These are phyloP conservation scores for Euplexia lucipara DNA, from an alignment of 2,888 invertebrate species.

Conservation along the genomic window DNA sequence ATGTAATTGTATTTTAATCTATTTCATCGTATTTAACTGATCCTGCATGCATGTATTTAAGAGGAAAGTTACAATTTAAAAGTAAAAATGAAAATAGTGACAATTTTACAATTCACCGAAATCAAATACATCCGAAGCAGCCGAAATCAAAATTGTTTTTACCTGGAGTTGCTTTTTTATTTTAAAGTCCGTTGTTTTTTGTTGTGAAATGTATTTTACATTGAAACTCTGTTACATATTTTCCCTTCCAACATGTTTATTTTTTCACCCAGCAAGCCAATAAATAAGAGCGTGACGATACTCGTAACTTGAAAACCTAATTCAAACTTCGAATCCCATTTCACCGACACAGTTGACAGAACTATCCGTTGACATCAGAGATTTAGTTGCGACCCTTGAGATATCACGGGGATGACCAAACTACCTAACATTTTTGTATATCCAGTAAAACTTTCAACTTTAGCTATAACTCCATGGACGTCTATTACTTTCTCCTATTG, in stretches of 20 bases:
- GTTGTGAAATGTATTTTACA: neutral
- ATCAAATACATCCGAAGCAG: too few relatives aligned
- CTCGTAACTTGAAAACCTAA: conserved; percentile 54
- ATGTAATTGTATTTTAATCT: too few relatives aligned
- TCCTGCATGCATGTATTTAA: too few relatives aligned
- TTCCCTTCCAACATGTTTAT: conserved; percentile 1
- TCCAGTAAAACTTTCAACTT: conserved; percentile 69
- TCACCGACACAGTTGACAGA: conserved; percentile 53
- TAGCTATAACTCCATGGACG: conserved; percentile 73
- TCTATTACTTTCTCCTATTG: conserved; percentile 84
- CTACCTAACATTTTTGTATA: conserved; percentile 69
- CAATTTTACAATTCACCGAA: too few relatives aligned
- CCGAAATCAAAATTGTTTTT: too few relatives aligned
- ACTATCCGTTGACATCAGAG: conserved; percentile 60
- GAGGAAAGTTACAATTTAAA: too few relatives aligned
- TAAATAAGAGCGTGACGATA: conserved; percentile 45
- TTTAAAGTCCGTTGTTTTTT: too few relatives aligned
- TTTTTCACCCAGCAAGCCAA: conserved; percentile 32
- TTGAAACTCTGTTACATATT: conserved; percentile 16
- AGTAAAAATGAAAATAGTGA: too few relatives aligned
- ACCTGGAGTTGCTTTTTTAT: too few relatives aligned
- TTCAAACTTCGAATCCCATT: conserved; percentile 54
- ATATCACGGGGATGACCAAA: conserved; percentile 53
- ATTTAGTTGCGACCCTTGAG: conserved; percentile 55
- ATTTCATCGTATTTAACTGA: too few relatives aligned